Evolutionary conservation across 2,113 vertebrate species (phyloP).

Genomic region (Brienomyrus brachyistius): DNA sequence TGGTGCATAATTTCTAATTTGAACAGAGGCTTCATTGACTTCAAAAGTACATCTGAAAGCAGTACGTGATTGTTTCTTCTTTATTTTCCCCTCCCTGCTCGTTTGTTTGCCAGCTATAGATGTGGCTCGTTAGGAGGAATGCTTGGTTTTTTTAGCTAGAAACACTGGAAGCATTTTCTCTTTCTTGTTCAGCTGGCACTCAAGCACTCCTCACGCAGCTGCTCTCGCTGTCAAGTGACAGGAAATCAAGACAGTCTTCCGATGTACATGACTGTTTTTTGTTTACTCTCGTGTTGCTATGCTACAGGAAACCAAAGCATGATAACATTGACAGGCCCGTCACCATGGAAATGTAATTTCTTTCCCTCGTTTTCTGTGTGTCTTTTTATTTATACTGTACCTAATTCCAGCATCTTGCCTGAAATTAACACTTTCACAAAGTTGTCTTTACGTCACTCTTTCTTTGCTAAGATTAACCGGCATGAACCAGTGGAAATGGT

Average conservation of each 20-base stretch:
- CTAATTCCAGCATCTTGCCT: constrained; percentile 23
- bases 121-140: background rate
- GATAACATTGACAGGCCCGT: constrained; percentile 43
- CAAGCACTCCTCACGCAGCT: background rate
- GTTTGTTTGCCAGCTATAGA: background rate
- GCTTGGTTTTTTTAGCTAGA: background rate
- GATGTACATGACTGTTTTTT: constrained; percentile 52
- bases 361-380: constrained; percentile 40
- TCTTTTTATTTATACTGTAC: constrained; percentile 18
- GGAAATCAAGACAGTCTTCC: constrained; percentile 31
- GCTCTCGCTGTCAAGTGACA: background rate
- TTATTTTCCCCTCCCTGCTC: background rate
- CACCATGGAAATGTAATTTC: constrained; percentile 47
- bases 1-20: background rate
- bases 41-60: background rate
- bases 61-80: background rate
- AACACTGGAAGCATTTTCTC: background rate
- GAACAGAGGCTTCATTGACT: background rate
- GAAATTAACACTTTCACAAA: constrained; percentile 13
- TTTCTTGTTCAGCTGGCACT: background rate
- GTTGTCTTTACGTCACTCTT: constrained; percentile 12
- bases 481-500: background rate
- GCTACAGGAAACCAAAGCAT: constrained; percentile 36
- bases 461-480: background rate
- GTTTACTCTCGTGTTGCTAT: constrained; percentile 47